Conservation (phyloP, 2,888 invertebrate species). For the Ennomos fuscantarius region DNA sequence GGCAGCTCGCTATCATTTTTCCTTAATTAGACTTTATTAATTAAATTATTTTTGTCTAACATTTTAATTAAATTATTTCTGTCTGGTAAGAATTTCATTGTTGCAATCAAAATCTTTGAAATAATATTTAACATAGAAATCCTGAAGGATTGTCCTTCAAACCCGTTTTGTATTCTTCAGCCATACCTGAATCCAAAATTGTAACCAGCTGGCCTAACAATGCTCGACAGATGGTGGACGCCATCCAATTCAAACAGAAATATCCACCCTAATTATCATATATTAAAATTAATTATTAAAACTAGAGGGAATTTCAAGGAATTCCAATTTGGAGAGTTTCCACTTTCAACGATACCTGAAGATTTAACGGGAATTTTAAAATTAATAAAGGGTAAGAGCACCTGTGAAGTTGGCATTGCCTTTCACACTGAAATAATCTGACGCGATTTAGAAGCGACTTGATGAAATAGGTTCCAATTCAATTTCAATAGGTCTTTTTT, state of each 20-base stretch:
- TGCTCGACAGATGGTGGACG: slow-evolving; percentile 51
- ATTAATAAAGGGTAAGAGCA: slow-evolving; percentile 30
- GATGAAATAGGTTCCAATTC: background rate
- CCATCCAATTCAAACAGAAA: slow-evolving; percentile 55
- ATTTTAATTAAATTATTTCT: no score
- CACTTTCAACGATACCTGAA: slow-evolving; percentile 42
- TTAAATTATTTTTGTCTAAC: no score
- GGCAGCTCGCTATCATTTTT: no score
- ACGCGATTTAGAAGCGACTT: background rate
- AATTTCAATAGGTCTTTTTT: no score
- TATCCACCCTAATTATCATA: slow-evolving; percentile 66
- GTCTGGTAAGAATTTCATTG: no score
- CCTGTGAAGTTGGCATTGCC: slow-evolving; percentile 16
- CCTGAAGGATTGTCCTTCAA: background rate
- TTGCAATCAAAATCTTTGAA: no score
- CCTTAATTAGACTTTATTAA: no score
- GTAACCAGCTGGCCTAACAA: slow-evolving; percentile 41
- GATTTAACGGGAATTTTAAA: slow-evolving; percentile 35
- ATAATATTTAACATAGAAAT: no score
- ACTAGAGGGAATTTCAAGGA: slow-evolving; percentile 45
- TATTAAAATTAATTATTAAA: slow-evolving; percentile 72
- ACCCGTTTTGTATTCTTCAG: slow-evolving; percentile 15
- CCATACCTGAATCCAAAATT: slow-evolving; percentile 27
- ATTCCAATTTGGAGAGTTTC: slow-evolving; percentile 51
- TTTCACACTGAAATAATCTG: background rate